Conservation (phyloP, 2,888 invertebrate genomes). For the Mesorhabditis spiculigera region DNA sequence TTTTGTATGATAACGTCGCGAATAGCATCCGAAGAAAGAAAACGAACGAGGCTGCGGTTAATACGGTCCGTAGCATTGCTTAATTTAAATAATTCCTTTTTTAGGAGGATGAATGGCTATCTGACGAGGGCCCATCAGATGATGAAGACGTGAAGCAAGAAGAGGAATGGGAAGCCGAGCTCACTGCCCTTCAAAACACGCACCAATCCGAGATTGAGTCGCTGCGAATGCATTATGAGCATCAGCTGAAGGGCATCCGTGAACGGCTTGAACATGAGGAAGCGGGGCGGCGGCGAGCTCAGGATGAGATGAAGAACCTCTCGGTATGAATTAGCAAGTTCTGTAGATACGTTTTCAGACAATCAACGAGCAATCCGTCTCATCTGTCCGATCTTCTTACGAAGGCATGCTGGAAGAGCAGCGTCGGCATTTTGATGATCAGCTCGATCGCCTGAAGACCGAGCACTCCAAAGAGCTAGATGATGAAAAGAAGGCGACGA, state of each 20-base stretch:
- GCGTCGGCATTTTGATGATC: constrained; percentile 35
- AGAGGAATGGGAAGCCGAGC: constrained; percentile 27
- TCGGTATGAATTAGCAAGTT: constrained; percentile 12
- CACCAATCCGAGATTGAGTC: constrained; percentile 43
- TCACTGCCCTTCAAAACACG: constrained; percentile 24
- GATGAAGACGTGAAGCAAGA: constrained; percentile 22
- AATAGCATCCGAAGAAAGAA: neutral
- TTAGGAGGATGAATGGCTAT: neutral
- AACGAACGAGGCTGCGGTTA: neutral
- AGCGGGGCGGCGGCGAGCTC: constrained; percentile 34
- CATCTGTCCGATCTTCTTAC: constrained; percentile 38
- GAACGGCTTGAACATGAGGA: constrained; percentile 46
- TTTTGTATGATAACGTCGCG: neutral
- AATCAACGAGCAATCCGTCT: constrained; percentile 36
- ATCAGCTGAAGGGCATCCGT: constrained; percentile 35
- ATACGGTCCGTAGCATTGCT: neutral
- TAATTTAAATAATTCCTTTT: neutral
- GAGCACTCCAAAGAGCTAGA: constrained; percentile 49
- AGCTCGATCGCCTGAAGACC: constrained; percentile 32
- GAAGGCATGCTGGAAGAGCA: constrained; percentile 44
- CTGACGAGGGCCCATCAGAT: constrained; percentile 11
- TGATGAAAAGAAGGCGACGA: constrained; percentile 53
- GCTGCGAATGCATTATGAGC: constrained; percentile 43
- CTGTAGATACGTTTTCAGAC: constrained; percentile 19
- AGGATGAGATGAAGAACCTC: constrained; percentile 42